Base-by-base conservation (phyloP, 2,113 vertebrate species). In the Scomber colias region DNA sequence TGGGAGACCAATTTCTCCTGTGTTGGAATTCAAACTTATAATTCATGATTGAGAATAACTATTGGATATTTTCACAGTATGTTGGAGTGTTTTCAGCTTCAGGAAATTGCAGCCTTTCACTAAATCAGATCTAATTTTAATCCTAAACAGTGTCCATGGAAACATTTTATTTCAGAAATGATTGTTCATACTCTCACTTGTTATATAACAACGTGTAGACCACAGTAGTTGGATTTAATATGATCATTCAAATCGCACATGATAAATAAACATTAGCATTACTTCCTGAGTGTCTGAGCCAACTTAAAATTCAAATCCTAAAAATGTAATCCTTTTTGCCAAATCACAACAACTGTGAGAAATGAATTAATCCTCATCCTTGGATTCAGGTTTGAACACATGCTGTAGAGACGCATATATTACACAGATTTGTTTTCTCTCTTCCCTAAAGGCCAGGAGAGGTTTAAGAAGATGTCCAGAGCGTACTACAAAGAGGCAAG, bases 401-500 rank as follows among this genome's bases (percentile, higher is more conserved):
- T 0, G 27, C 61, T 66, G 46, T 13, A 31, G 2, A 24, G 30
- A 65, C 56, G 27, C 21, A 71, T 55, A 45, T 11, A 61, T 54
- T 19, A 61, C 21, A 55, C n/a, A 2, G 40, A 19, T 61, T 59
- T 55, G 24, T 35, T 71, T 55, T 40, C 35, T 45, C 17, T 77
- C 6, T 68, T 53, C 63, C 16, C 55, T 69, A 1, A 44, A 97
- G 96, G 96, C 57, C 96, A 97, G 79, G 97, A 97, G 48, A 92
- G 93, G 49, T 95, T 96, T 82, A 95, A 93, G 73, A 96, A 96
- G 75, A 96, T 98, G 96, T 96, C 96, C 60, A 94, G 96, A 48
- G 96, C 96, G 0, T 97, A 96, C 89, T 97, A 96, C 84, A 97
- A 96, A 84, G 96, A 95, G 81, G 95, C 96, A 40, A 95, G 95